These are phyloP conservation scores for Artibeus jamaicensis DNA, from an alignment of 2,797 vertebrate species.

Conservation along the genomic window DNA sequence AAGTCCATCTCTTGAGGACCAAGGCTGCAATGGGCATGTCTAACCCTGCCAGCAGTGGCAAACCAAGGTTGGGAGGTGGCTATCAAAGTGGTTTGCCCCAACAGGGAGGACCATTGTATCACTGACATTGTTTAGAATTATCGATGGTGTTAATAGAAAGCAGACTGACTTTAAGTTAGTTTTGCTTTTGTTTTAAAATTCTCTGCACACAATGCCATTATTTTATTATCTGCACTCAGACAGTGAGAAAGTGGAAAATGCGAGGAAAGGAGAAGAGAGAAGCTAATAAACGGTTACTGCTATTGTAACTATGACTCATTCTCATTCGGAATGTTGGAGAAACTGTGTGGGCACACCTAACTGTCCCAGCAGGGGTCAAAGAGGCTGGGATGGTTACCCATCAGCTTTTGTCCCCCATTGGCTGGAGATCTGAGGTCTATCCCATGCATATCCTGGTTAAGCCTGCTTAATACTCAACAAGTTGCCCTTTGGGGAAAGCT, in stretches of 20 bases:
- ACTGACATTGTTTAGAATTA: background rate
- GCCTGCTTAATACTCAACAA: background rate
- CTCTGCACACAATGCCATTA: background rate
- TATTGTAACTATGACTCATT: background rate
- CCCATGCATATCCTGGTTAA: background rate
- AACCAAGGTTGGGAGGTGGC: background rate
- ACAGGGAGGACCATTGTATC: background rate
- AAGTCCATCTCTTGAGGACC: background rate
- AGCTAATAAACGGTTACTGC: background rate
- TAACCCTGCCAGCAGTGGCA: background rate
- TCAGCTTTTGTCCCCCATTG: background rate
- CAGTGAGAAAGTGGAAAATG: background rate
- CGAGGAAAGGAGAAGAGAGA: background rate
- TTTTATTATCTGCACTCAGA: background rate
- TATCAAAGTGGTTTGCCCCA: background rate
- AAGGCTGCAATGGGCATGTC: background rate
- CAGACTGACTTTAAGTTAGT: background rate
- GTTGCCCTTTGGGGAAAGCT: background rate
- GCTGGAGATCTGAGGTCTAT: background rate
- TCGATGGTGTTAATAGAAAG: background rate
- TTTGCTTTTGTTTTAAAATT: conserved; percentile 20
- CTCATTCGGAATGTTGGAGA: background rate
- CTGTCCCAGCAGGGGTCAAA: background rate
- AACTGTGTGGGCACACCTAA: background rate
- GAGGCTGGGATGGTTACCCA: background rate